phyloP scores from a whole-genome alignment of 2,888 invertebrate species.

The Oconnorella tubifera region DNA sequence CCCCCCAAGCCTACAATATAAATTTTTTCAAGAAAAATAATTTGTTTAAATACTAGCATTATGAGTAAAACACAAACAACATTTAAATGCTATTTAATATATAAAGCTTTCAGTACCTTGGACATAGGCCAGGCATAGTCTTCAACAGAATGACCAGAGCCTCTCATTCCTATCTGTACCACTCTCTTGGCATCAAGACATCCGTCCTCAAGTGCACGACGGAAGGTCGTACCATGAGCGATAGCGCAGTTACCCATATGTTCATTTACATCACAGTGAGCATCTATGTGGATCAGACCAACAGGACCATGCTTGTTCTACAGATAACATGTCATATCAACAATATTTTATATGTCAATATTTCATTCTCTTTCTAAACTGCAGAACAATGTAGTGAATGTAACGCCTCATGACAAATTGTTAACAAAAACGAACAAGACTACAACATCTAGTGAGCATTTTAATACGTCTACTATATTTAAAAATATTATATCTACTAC shows the following conservation, averaged over 20 bases:
- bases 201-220: slow-evolving; percentile 53
- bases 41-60: too few relatives aligned
- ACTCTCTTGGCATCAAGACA: slow-evolving; percentile 48
- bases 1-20: too few relatives aligned
- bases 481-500: too few relatives aligned
- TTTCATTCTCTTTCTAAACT: neutral
- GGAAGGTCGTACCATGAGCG: slow-evolving; percentile 54
- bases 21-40: too few relatives aligned
- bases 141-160: slow-evolving; percentile 40
- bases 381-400: neutral
- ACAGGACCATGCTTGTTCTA: slow-evolving; percentile 54
- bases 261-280: slow-evolving; percentile 53
- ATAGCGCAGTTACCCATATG: slow-evolving; percentile 48
- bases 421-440: neutral
- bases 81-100: too few relatives aligned
- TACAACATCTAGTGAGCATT: too few relatives aligned
- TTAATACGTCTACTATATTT: too few relatives aligned
- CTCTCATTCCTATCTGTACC: slow-evolving; percentile 54
- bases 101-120: too few relatives aligned
- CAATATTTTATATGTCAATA: neutral
- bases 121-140: slow-evolving; percentile 34
- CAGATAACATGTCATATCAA: neutral
- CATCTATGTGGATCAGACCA: slow-evolving; percentile 55
- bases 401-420: neutral
- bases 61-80: too few relatives aligned